These are phyloP conservation scores for Paramuricea clavata DNA, from an alignment of 92 coral and sea anemone genomes.

Conservation along the genomic window DNA sequence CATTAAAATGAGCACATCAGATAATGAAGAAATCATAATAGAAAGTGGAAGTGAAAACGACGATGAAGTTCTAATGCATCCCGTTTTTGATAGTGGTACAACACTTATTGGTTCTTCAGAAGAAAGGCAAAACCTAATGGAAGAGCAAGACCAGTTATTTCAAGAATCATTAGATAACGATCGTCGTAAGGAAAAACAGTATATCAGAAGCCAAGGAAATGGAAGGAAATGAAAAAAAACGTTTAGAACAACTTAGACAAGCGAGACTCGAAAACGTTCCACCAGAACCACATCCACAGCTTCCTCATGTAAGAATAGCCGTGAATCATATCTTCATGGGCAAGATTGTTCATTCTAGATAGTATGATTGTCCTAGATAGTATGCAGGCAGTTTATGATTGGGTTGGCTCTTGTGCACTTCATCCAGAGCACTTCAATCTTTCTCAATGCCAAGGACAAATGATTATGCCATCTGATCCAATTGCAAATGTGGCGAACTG, in stretches of 20 bases:
- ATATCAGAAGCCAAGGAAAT: conserved; percentile 4
- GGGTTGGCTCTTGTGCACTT: conserved; percentile 59
- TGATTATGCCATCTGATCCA: conserved; percentile 41
- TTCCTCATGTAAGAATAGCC: conserved; percentile 53
- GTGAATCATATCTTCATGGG: conserved; percentile 66
- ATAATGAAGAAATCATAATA: conserved; percentile 37
- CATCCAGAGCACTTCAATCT: conserved; percentile 55
- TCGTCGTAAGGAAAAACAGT: conserved; percentile 6
- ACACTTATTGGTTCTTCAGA: not conserved
- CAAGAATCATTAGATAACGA: not conserved
- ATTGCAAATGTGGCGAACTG: conserved; percentile 25
- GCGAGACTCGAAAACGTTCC: conserved; percentile 50
- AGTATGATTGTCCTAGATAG: conserved; percentile 45
- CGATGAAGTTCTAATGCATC: conserved; percentile 45
- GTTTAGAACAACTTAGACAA: conserved; percentile 55
- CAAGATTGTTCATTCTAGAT: conserved; percentile 57
- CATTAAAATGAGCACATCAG: conserved; percentile 38
- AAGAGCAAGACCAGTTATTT: not conserved
- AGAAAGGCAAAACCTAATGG: conserved; percentile 17
- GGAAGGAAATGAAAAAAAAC: conserved; percentile 30
- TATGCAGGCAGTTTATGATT: conserved; percentile 69
- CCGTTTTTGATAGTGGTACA: conserved; percentile 56
- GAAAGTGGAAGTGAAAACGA: conserved; percentile 38
- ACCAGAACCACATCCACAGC: conserved; percentile 16
- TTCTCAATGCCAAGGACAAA: conserved; percentile 39